Base-by-base conservation (phyloP, 2,113 vertebrate species). In the Ictidomys tridecemlineatus region DNA sequence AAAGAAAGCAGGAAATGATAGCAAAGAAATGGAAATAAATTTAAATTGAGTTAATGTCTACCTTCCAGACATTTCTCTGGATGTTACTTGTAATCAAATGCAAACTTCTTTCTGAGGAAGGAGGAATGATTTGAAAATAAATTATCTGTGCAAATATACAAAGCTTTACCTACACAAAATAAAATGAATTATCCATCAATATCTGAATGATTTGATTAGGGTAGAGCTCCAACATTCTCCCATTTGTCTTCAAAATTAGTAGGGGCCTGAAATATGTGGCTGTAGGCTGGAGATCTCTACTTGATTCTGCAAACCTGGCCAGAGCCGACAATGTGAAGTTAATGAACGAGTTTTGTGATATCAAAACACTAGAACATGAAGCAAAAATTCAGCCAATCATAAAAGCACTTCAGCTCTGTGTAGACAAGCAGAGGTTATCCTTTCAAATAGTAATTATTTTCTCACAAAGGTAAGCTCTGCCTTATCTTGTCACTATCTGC, bases 1-100 rank as follows among this genome's bases (percentile, higher is more conserved):
- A 95, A 61, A 79, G 30, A 92, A 92, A 86, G 42, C 26, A 89
- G 92, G 51, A 96, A 96, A 92, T 82, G 37, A 74, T 84, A 97
- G 77, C 32, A 91, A 94, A 89, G 61, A 58, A 74, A 72, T 61
- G 26, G 48, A 85, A 80, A 82, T 20, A 93, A 83, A 92, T 78
- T 77, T 95, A 96, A 97, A 94, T 85, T 85, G n/a, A 97, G 53
- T 83, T 93, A 61, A 26, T 1, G 0, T 92, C 37, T 76, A 48
- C 22, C 34, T 96, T 96, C 48, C 28, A 84, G 89, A 89, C 34
- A 95, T 84, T 96, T 96, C 56, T 95, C 69, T 76, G 53, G 12
- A 76, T 93, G 63, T 69, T 78, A 93, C 94, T 61, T 56, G 24
- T 73, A 93, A 90, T 39, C 72, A 61, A 85, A 91, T 37, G 56